Conservation (phyloP, 1,140 invertebrate genomes). For the Drosophila micromelanica region DNA sequence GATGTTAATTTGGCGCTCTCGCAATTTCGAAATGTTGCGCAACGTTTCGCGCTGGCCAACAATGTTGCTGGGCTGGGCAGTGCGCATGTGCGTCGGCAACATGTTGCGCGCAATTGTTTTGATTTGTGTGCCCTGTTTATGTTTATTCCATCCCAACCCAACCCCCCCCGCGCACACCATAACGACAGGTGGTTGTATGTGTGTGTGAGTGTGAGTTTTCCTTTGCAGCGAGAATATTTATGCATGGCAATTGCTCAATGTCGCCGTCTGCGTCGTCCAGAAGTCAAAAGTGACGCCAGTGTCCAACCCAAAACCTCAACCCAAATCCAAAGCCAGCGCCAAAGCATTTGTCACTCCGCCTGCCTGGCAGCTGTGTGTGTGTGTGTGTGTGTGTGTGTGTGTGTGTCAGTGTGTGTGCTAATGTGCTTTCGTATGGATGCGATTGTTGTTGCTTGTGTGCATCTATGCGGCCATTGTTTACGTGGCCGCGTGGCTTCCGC, state of each 20-base stretch:
- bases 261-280: constrained; percentile 51
- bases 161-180: not conserved
- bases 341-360: constrained; percentile 61
- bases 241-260: constrained; percentile 76
- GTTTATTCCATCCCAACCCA: constrained; percentile 29
- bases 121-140: constrained; percentile 69
- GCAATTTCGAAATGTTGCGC: constrained; percentile 23
- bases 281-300: constrained; percentile 39
- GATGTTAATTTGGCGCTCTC: not conserved
- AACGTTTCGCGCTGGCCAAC: constrained; percentile 13
- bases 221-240: constrained; percentile 60
- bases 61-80: constrained; percentile 11
- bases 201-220: constrained; percentile 21
- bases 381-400: constrained; percentile 2
- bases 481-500: constrained; percentile 5
- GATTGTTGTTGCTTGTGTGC: constrained; percentile 14
- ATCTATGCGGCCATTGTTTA: constrained; percentile 56
- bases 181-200: constrained; percentile 39
- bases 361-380: constrained; percentile 31
- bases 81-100: constrained; percentile 24
- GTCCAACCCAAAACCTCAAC: not conserved
- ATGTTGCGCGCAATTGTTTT: constrained; percentile 52
- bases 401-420: not conserved
- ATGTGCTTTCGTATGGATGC: too few species aligned
- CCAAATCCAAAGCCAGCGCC: constrained; percentile 18